These are phyloP conservation scores for Syngnathus rostellatus DNA, from an alignment of 2,797 vertebrate species.

Conservation along the genomic window DNA sequence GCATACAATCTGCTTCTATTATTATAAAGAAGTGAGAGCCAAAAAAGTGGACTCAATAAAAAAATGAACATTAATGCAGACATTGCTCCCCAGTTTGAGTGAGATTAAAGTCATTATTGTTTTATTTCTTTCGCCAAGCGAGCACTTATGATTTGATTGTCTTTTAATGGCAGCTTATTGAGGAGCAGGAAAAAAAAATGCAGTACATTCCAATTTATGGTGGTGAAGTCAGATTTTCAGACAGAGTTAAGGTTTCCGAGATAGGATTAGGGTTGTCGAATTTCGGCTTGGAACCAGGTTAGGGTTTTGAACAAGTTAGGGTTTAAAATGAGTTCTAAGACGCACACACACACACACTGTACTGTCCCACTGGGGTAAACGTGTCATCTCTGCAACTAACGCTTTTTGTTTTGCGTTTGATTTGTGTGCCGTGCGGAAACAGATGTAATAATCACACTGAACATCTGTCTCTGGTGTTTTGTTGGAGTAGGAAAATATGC, in stretches of 20 bases:
- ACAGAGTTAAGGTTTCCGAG: too few relatives aligned
- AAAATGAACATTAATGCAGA: background rate
- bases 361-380: conserved; percentile 19
- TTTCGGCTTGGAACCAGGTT: too few relatives aligned
- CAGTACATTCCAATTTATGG: too few relatives aligned
- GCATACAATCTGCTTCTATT: background rate
- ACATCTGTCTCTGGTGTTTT: conserved; percentile 58
- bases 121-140: conserved; percentile 1
- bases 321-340: background rate
- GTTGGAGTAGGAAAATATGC: conserved; percentile 29
- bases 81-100: background rate
- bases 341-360: background rate
- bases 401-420: conserved; percentile 19
- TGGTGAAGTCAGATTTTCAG: background rate
- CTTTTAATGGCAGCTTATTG: background rate
- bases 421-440: conserved; percentile 39
- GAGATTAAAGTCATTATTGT: conserved; percentile 4
- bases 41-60: background rate
- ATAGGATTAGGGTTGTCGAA: too few relatives aligned
- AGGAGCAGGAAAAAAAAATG: background rate
- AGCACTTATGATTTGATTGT: conserved; percentile 1
- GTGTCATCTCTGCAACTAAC: conserved; percentile 29
- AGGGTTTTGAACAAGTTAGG: too few relatives aligned
- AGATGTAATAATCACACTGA: conserved; percentile 61
- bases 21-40: background rate